Evolutionary conservation across 2,113 vertebrate species (phyloP), one percentile per base, ranked within the genome.

Genomic region (Jaculus jaculus): DNA sequence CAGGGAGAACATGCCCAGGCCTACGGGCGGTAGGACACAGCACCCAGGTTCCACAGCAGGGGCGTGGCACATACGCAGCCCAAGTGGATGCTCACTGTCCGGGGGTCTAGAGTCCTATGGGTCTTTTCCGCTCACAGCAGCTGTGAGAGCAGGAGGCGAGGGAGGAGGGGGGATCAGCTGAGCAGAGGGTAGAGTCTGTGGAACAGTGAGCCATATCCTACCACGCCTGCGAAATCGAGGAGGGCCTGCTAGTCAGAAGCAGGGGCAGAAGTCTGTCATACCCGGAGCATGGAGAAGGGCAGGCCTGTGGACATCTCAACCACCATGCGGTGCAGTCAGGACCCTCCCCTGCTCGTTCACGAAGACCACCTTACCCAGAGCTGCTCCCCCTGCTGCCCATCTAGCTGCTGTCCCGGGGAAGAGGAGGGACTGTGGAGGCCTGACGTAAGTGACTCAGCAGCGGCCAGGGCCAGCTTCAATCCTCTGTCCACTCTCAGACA

Each of bases 1-100:
- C 28, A 15, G 11, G 77, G 66, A 39, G 85, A 34, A 54, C 78
- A 47, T 37, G 2, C 30, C n/a, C 47, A n/a, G 47, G 28, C 61
- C n/a, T 11, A 3, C 0, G 7, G 58, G 42, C 24, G 21, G 28
- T 60, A 47, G 32, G 65, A 42, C 61, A 54, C 2, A 23, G 86
- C 60, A 23, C 61, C 2, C 21, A 9, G 5, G 0, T 7, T 54
- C 30, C 3, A 16, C 0, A 0, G 42, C 7, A 7, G 73, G 10
- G 28, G 10, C 1, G 7, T 0, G n/a, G 26, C 0, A 7, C 3
- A 8, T 1, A 2, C 28, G 61, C 58, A 26, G 47, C 0, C 69
- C 1, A 5, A 4, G 16, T 1, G 30, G 78, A 51, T 4, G 23
- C 71, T 63, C 1, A 4, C 21, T 6, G 1, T 3, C 5, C 34